A percentile compares a stretch with the other conserved stretches of the same genome.
These are phyloP conservation scores for Eciton burchellii DNA, from an alignment of 1,140 invertebrate species.

Conservation along the genomic window DNA sequence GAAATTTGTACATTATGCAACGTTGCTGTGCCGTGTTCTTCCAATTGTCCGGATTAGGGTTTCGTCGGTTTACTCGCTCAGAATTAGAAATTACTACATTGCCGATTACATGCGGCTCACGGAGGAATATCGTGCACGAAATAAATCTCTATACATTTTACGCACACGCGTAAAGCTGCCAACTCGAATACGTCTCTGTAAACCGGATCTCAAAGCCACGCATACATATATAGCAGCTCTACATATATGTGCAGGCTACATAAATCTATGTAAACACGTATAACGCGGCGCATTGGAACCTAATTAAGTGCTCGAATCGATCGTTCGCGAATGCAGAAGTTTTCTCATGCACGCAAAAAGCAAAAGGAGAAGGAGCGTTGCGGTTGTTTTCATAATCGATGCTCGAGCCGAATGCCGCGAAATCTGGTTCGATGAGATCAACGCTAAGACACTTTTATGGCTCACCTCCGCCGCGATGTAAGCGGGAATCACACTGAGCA, in stretches of 20 bases:
- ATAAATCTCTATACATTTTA: background rate
- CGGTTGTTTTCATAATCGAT: background rate
- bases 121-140: background rate
- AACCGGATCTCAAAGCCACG: background rate
- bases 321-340: background rate
- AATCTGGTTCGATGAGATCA: constrained; percentile 1
- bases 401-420: constrained; percentile 10
- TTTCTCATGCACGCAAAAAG: background rate
- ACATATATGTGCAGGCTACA: background rate
- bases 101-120: background rate
- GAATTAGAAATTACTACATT: constrained; percentile 36
- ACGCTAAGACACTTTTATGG: constrained; percentile 51
- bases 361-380: background rate
- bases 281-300: background rate
- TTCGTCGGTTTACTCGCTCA: background rate
- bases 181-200: background rate
- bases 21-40: background rate
- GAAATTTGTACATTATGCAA: constrained; percentile 31
- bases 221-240: background rate
- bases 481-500: constrained; percentile 96
- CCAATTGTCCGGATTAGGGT: constrained; percentile 20
- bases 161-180: background rate
- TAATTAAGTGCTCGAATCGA: constrained; percentile 28
- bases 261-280: background rate
- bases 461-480: constrained; percentile 96